Evolutionary conservation across 2,113 vertebrate genomes (phyloP), one percentile per base, ranked within the genome.

Genomic region (Martes martes): DNA sequence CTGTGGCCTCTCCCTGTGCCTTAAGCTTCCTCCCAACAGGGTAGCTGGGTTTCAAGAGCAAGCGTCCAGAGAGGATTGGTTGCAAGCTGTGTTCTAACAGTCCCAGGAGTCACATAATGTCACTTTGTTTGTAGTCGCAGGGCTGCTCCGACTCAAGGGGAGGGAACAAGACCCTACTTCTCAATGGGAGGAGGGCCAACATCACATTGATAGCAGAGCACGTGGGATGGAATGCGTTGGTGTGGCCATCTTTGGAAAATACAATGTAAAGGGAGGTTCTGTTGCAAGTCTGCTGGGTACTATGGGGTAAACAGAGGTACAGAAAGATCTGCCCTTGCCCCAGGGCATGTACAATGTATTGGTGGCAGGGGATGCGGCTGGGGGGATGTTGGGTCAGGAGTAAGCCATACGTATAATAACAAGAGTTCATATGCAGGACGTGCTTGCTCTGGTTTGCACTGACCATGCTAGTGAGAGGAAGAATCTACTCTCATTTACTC

Each of bases 121-220:
- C 45, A 81, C 45, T 52, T 94, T 63, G n/a, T 23, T 76, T 92
- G 63, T 61, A 61, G 86, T 69, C 52, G 81, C 24, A 67, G 45
- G 7, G 15, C 4, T 39, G 52, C 55, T 28, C 26, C n/a, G 39
- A 87, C 69, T 94, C 52, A 82, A 81, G n/a, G 13, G 19, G 11
- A 90, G 13, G 13, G 33, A 52, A 71, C 1, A 59, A 91, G 52
- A 73, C 6, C 2, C 16, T 21, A n/a, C 6, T 61, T 88, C 26
- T 57, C n/a, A 76, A 6, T 73, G 9, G 15, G 50, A 95, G 16
- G 31, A 76, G 7, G 52, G 23, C 13, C 31, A 33, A 15, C 39
- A 52, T 61, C 16, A 71, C 13, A 45, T 8, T 52, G 24, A 7
- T 21, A 83, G 23, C 19, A 67, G 14, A 78, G 28, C 1, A 7